A percentile compares a stretch with the other conserved stretches of the same genome.
These are phyloP conservation scores for Cheirogaleus medius DNA, from an alignment of 2,113 vertebrate species.

Conservation along the genomic window DNA sequence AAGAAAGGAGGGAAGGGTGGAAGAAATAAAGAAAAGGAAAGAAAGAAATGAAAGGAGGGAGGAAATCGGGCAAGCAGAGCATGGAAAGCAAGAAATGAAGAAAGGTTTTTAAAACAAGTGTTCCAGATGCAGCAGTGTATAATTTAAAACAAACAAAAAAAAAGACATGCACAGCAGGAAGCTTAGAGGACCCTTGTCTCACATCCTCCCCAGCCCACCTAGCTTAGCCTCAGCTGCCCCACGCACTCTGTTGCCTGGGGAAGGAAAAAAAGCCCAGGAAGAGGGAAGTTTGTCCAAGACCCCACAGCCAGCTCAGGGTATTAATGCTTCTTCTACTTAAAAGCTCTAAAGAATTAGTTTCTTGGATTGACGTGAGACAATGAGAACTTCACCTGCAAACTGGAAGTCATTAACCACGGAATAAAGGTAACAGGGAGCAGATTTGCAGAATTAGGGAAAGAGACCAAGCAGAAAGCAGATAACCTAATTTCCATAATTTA, in stretches of 20 bases:
- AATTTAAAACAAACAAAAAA: background rate
- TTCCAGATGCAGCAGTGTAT: background rate
- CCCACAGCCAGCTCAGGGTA: background rate
- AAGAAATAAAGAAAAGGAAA: background rate
- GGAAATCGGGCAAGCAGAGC: background rate
- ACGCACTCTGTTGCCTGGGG: rapidly evolving
- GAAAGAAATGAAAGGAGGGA: background rate
- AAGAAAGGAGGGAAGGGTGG: background rate
- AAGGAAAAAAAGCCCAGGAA: background rate
- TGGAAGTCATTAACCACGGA: background rate
- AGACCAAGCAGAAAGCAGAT: background rate
- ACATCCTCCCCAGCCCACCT: rapidly evolving
- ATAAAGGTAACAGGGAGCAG: background rate
- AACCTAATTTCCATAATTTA: background rate
- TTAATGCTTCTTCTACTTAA: background rate
- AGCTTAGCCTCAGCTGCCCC: background rate
- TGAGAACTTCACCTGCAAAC: background rate
- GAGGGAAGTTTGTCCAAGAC: background rate
- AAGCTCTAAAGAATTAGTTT: background rate
- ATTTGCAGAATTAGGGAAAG: background rate
- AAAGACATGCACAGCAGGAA: background rate
- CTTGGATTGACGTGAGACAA: rapidly evolving
- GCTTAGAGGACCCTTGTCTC: rapidly evolving
- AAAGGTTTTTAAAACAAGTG: background rate
- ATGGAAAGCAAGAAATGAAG: background rate